These are phyloP conservation scores for Gallinago nigripennis DNA, from an alignment of 2,797 vertebrate species.

Conservation along the genomic window DNA sequence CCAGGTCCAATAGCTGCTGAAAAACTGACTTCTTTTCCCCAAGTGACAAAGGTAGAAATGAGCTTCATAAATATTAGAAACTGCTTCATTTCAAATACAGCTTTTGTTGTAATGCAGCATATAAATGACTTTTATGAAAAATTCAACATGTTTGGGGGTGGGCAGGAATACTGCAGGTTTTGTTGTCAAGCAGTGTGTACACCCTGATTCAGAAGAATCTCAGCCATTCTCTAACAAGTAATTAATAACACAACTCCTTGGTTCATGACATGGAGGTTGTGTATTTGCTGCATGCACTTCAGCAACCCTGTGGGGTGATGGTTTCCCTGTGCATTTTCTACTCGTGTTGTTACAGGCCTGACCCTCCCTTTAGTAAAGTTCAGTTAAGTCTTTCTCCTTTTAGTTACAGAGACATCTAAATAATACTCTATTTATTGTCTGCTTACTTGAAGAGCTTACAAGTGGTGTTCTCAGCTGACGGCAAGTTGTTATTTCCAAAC, in stretches of 20 bases:
- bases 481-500: not conserved
- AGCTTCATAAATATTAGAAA: not conserved
- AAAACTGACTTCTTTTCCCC: not conserved
- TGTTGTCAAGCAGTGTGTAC: not conserved
- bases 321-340: not conserved
- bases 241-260: not conserved
- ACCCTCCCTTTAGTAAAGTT: not conserved
- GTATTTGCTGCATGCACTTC: not conserved
- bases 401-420: not conserved
- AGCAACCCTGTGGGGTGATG: rapidly evolving
- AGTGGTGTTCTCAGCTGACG: not conserved
- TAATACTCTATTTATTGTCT: not conserved
- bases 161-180: not conserved
- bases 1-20: not conserved
- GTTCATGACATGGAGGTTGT: not conserved
- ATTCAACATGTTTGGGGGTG: rapidly evolving
- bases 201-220: not conserved
- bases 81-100: not conserved
- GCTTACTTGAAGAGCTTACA: not conserved
- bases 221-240: not conserved
- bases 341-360: not conserved
- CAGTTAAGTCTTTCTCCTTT: not conserved
- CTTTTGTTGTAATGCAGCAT: not conserved
- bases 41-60: not conserved
- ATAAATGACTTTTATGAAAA: not conserved